phyloP scores from a whole-genome alignment of 2,888 invertebrate species.

The Cylindroiulus punctatus region DNA sequence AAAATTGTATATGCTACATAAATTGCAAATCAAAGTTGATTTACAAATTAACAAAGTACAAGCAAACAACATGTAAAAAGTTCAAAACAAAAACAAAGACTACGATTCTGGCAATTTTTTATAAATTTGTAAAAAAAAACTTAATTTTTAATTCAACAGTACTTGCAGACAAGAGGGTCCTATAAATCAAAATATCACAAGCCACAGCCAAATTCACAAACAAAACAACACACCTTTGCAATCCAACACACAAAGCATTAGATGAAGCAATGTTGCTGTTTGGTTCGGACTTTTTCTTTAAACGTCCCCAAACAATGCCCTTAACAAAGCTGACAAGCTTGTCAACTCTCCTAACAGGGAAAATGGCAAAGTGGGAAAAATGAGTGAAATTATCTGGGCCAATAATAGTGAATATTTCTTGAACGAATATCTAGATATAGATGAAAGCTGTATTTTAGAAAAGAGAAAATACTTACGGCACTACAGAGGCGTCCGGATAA shows the following conservation, averaged over 20 bases:
- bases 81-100: not conserved
- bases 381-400: not conserved
- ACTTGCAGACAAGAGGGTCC: not conserved
- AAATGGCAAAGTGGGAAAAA: not conserved
- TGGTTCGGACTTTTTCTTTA: slow-evolving; percentile 49
- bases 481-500: slow-evolving; percentile 83
- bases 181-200: not conserved
- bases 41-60: slow-evolving; percentile 39
- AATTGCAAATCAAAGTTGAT: not conserved
- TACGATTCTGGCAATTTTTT: too few relatives aligned
- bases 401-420: not conserved
- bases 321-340: slow-evolving; percentile 55
- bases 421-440: too few relatives aligned
- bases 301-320: slow-evolving; percentile 52
- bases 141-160: too few relatives aligned
- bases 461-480: slow-evolving; percentile 76
- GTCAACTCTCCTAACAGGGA: slow-evolving; percentile 50
- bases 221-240: slow-evolving; percentile 52
- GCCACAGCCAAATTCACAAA: slow-evolving; percentile 9
- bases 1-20: not conserved
- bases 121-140: too few relatives aligned
- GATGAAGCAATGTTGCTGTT: slow-evolving; percentile 47
- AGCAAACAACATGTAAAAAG: too few relatives aligned
- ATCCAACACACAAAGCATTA: slow-evolving; percentile 49
- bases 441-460: too few relatives aligned